A percentile compares a stretch with the other conserved stretches of the same genome.
phyloP scores from a whole-genome alignment of 1,140 invertebrate genomes.

The Microplitis mediator region DNA sequence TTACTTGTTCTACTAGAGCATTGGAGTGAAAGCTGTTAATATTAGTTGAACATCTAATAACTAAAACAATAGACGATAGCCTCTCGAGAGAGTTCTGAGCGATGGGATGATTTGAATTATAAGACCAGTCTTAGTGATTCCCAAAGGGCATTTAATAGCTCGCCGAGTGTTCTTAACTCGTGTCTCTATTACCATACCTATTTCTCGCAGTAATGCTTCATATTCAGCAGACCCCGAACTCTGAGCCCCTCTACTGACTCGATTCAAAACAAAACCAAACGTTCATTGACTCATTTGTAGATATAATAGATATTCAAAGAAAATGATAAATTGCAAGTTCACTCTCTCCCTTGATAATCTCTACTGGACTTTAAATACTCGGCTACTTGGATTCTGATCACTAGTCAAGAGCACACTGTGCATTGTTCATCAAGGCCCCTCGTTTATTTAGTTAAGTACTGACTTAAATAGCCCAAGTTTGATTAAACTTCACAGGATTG shows the following conservation, averaged over 20 bases:
- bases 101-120: no score
- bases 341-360: no score
- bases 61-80: no score
- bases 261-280: not conserved
- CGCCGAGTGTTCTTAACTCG: slow-evolving; percentile 14
- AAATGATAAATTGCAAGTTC: no score
- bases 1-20: no score
- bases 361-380: not conserved
- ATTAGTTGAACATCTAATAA: no score
- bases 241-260: no score
- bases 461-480: not conserved
- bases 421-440: not conserved
- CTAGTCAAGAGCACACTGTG: not conserved
- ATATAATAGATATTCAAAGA: no score
- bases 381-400: not conserved
- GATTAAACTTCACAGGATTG: not conserved
- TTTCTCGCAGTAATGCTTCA: not conserved
- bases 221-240: not conserved
- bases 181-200: slow-evolving; percentile 26
- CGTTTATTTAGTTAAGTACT: not conserved
- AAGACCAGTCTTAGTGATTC: slow-evolving; percentile 1
- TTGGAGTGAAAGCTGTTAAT: no score
- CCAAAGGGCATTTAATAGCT: slow-evolving; percentile 3
- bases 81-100: no score
- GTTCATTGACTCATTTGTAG: not conserved